Evolutionary conservation across 64 coral and sea anemone genomes (phyloP), one percentile per base, ranked within the genome.

Genomic region (Stylophora pistillata): DNA sequence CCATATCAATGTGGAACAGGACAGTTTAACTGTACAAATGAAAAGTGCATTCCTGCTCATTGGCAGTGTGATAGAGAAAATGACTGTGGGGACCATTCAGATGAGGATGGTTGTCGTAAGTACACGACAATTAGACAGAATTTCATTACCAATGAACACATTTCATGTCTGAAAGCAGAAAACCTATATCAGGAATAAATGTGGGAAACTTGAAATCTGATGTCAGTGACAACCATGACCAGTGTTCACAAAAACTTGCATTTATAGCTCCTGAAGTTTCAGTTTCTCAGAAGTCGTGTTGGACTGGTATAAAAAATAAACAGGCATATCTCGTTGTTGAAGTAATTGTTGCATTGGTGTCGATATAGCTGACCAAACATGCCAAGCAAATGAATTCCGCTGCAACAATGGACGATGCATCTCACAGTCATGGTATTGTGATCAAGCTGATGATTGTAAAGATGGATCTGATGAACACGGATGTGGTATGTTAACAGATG

Each of bases 371-470:
- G 23, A 29, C 26, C 33, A 11, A 14, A 74, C 80, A 31, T 93
- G 91, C 17, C 61, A 20, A 23, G 13, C 26, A 61, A 27, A 79
- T 23, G 84, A 90, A 57, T 93, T 96, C 56, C 62, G 16, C 3
- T 98, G 95, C 86, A n/a, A 9, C 30, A 91, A 91, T 85, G 89
- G 71, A 53, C 82, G 83, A 10, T 98, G 96, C 68, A 88, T 91
- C 57, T 76, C 78, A 54, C 29, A 56, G 17, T 25, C 55, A 0
- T 98, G 89, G 93, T 56, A 32, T 2, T 98, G 96, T 85, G 93
- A 98, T 53, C 62, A 68, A 58, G 90, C 92, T 66, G 62, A 76
- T 64, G 93, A 98, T 47, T 98, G 96, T 21, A 23, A 10, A 27
- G 80, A 84, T 54, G 21, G 4, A 27, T 84, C 80, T 6, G 80